Evolutionary conservation across 1,140 invertebrate genomes (phyloP).

Genomic region (Bacillus rossius): DNA sequence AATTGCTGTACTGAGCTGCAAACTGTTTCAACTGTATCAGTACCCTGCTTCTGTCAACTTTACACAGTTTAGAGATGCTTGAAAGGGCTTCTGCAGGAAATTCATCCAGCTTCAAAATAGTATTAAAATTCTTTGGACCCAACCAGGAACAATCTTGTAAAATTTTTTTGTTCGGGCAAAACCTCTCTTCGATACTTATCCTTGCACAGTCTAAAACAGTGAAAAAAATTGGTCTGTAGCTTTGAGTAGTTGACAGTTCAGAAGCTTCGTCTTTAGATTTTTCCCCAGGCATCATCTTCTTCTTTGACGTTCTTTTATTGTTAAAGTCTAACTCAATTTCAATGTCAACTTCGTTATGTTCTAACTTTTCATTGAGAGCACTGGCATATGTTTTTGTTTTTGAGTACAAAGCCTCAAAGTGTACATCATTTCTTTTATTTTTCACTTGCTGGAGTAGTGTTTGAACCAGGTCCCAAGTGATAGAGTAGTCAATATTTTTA

Average conservation of each 20-base stretch:
- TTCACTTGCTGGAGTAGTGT: too few relatives aligned
- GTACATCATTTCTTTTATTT: too few relatives aligned
- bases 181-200: conserved; percentile 13
- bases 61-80: conserved; percentile 15
- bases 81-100: conserved; percentile 15
- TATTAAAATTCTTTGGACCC: conserved; percentile 6
- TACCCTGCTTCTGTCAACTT: conserved; percentile 15
- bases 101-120: conserved; percentile 14
- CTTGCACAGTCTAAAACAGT: conserved; percentile 14
- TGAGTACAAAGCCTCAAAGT: too few relatives aligned
- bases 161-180: conserved; percentile 8
- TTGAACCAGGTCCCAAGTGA: too few relatives aligned
- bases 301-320: too few relatives aligned
- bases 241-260: too few relatives aligned
- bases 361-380: too few relatives aligned
- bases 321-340: too few relatives aligned
- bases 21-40: conserved; percentile 12
- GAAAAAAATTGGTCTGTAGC: conserved; percentile 2
- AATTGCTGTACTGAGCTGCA: conserved; percentile 1
- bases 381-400: too few relatives aligned
- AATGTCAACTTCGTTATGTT: too few relatives aligned
- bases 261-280: too few relatives aligned
- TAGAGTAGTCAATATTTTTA: not conserved
- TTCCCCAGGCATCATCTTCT: too few relatives aligned
- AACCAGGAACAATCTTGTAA: conserved; percentile 15